Conservation (phyloP, 1,140 invertebrate species). For the Drosophila virilis region DNA sequence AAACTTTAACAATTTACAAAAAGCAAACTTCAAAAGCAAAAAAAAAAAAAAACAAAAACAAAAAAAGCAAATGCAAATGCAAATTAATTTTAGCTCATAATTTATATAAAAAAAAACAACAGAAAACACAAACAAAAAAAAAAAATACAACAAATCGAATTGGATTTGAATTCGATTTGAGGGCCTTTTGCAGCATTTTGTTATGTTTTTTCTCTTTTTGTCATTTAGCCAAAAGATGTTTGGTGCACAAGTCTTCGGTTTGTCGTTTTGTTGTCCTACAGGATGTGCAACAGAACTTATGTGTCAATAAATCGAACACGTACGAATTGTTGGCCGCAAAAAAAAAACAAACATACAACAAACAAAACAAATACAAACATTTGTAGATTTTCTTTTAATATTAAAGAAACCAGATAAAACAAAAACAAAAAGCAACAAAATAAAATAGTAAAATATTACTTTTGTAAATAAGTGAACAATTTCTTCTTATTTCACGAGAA, state of each 20-base stretch:
- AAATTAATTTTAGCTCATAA: slow-evolving; percentile 29
- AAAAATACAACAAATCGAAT: slow-evolving; percentile 3
- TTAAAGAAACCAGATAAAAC: slow-evolving; percentile 56
- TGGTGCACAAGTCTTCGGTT: slow-evolving; percentile 68
- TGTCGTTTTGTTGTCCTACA: slow-evolving; percentile 60
- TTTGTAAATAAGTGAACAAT: slow-evolving; percentile 78
- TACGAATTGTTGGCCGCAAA: slow-evolving; percentile 37
- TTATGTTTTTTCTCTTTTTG: slow-evolving; percentile 39
- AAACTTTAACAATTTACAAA: slow-evolving; percentile 59
- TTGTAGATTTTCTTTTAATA: slow-evolving; percentile 73
- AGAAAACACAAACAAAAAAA: background rate
- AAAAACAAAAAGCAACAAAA: slow-evolving; percentile 68
- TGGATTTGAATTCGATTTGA: slow-evolving; percentile 14
- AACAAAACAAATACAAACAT: slow-evolving; percentile 53
- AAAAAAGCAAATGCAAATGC: slow-evolving; percentile 30
- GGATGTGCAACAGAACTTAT: slow-evolving; percentile 39
- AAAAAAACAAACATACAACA: slow-evolving; percentile 39
- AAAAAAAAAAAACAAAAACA: slow-evolving; percentile 26
- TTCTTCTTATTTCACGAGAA: slow-evolving; percentile 39
- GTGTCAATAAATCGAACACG: slow-evolving; percentile 32
- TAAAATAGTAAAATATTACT: slow-evolving; percentile 84
- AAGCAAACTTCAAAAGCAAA: slow-evolving; percentile 13
- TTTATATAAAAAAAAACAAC: slow-evolving; percentile 12
- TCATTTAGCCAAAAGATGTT: slow-evolving; percentile 48
- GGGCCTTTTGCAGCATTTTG: slow-evolving; percentile 17